Conservation (phyloP, 2,888 invertebrate species). For the Blastobasis lacticolella region DNA sequence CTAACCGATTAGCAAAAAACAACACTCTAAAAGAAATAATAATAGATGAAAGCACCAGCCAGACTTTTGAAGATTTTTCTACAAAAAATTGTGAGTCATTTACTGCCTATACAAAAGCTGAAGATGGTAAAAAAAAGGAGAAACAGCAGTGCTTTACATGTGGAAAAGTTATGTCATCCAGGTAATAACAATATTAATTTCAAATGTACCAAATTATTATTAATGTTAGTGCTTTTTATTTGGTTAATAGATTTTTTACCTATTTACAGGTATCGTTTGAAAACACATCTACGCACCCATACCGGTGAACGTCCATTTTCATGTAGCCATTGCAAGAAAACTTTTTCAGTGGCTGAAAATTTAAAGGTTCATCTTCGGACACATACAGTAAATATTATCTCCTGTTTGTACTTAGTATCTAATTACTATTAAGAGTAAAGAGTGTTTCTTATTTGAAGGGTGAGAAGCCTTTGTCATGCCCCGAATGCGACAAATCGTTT, state of each 20-base stretch:
- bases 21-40: constrained; percentile 20
- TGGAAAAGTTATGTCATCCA: constrained; percentile 69
- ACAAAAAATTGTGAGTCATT: constrained; percentile 9
- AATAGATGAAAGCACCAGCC: constrained; percentile 19
- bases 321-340: constrained; percentile 54
- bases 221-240: not conserved
- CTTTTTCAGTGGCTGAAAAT: constrained; percentile 55
- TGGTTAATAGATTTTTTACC: not conserved
- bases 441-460: constrained; percentile 33
- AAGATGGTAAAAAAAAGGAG: constrained; percentile 19
- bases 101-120: not conserved
- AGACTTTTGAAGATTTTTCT: constrained; percentile 4
- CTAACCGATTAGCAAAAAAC: constrained; percentile 20
- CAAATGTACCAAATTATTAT: not conserved
- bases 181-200: constrained; percentile 27
- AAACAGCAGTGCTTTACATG: constrained; percentile 64
- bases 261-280: constrained; percentile 52
- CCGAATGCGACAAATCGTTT: constrained; percentile 51
- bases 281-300: constrained; percentile 49
- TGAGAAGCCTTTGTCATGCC: constrained; percentile 61
- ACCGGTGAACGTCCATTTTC: constrained; percentile 47
- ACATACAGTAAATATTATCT: constrained; percentile 48
- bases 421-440: too few species aligned
- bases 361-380: constrained; percentile 59
- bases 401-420: too few species aligned